These are phyloP conservation scores for Pseudococcus jackbeardsleyi DNA, from an alignment of 2,888 invertebrate genomes.

Conservation along the genomic window DNA sequence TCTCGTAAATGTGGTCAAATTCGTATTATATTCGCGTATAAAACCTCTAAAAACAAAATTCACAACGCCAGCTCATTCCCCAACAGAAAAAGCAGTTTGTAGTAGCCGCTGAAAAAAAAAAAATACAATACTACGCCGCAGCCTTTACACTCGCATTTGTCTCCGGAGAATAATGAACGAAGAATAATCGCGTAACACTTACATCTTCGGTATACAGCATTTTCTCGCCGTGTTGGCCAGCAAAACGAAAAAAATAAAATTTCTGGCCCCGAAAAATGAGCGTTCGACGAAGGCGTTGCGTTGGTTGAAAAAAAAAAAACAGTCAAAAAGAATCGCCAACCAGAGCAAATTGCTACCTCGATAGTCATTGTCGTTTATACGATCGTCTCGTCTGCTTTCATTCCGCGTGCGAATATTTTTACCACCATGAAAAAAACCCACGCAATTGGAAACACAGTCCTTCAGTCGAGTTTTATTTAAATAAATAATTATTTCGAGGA, in stretches of 20 bases:
- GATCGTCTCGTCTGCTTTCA: neutral
- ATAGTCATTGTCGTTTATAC: slow-evolving; percentile 24
- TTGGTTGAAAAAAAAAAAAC: neutral
- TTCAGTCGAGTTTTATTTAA: neutral
- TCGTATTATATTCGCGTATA: neutral
- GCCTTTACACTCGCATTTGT: neutral
- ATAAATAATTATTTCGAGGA: slow-evolving; percentile 18
- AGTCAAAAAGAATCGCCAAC: slow-evolving; percentile 14
- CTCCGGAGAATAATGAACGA: slow-evolving; percentile 26
- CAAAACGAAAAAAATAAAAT: slow-evolving; percentile 6
- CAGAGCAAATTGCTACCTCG: slow-evolving; percentile 12
- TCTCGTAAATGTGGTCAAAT: neutral
- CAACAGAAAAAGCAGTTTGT: neutral
- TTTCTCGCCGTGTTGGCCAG: neutral
- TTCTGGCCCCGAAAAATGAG: neutral
- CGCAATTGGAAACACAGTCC: neutral
- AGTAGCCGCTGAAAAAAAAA: slow-evolving; percentile 9
- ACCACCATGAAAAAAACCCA: neutral
- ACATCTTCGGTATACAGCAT: neutral
- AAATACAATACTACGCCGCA: neutral
- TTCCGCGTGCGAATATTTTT: neutral
- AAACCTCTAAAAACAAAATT: neutral
- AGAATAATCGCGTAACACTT: slow-evolving; percentile 44
- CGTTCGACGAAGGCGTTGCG: neutral
- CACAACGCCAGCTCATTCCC: neutral